A percentile compares a stretch with the other conserved stretches of the same genome.
Conservation (phyloP, 2,113 vertebrate species). For the Cercocebus atys region DNA sequence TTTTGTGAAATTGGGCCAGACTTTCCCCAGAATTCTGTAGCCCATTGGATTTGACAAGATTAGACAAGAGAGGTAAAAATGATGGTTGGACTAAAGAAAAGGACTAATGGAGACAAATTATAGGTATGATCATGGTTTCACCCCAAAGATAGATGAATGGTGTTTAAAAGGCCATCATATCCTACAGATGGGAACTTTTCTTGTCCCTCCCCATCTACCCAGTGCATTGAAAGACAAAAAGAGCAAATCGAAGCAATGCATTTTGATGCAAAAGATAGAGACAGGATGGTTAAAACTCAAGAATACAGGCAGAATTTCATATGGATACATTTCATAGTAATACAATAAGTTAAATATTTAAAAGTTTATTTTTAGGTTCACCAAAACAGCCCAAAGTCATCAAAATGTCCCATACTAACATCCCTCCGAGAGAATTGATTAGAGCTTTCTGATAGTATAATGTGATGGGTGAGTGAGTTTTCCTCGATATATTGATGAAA, state of each 20-base stretch:
- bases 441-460: neutral
- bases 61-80: slow-evolving; percentile 34
- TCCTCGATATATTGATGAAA: neutral
- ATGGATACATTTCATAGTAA: neutral
- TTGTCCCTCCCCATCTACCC: neutral
- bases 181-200: neutral
- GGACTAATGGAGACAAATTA: slow-evolving; percentile 15
- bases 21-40: slow-evolving; percentile 22
- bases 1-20: slow-evolving; percentile 16
- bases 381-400: neutral
- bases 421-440: neutral
- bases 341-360: slow-evolving; percentile 5
- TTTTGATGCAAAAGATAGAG: neutral
- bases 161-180: neutral
- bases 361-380: neutral
- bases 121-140: neutral
- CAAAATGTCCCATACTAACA: neutral
- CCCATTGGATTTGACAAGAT: slow-evolving; percentile 23
- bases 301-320: slow-evolving; percentile 4
- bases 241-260: neutral
- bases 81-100: neutral
- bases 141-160: neutral
- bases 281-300: neutral
- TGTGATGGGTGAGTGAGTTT: neutral
- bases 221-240: neutral